phyloP scores from a whole-genome alignment of 2,888 invertebrate genomes.

The Belgica antarctica region DNA sequence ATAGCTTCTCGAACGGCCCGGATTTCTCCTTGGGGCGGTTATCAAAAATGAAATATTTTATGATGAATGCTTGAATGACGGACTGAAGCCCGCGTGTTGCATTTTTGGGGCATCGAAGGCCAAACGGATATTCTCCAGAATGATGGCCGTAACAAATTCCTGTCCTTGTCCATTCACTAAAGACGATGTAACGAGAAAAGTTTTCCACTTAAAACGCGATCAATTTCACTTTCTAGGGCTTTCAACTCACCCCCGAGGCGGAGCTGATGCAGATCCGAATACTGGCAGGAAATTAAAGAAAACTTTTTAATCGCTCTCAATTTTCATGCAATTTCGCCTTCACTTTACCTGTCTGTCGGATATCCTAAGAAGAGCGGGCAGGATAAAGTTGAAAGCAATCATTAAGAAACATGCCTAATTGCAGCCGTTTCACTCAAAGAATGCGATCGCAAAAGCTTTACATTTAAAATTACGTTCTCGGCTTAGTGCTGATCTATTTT shows the following conservation, averaged over 20 bases:
- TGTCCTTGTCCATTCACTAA: constrained; percentile 67
- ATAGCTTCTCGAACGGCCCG: constrained; percentile 60
- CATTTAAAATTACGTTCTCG: not conserved
- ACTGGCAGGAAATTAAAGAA: constrained; percentile 49
- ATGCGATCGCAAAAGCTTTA: not conserved
- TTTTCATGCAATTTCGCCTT: not conserved
- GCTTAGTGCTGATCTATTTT: not conserved
- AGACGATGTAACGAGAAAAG: not conserved
- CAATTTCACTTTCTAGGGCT: no score
- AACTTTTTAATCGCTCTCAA: not conserved
- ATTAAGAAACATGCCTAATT: not conserved
- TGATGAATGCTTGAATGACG: constrained; percentile 67
- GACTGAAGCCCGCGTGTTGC: constrained; percentile 63
- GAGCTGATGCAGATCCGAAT: constrained; percentile 66
- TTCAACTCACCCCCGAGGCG: constrained; percentile 57
- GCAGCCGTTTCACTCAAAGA: constrained; percentile 10
- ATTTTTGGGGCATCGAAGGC: constrained; percentile 65
- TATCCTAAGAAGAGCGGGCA: not conserved
- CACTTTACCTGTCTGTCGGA: constrained; percentile 34
- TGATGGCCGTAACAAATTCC: constrained; percentile 60
- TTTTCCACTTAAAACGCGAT: no score
- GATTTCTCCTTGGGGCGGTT: constrained; percentile 57
- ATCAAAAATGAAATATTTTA: constrained; percentile 68
- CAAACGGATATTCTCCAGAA: constrained; percentile 56
- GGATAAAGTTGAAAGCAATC: not conserved